Percentiles rank a stretch among this genome's conserved stretches.
Conservation (phyloP, 1,140 invertebrate genomes). For the Drosophila bocki region DNA sequence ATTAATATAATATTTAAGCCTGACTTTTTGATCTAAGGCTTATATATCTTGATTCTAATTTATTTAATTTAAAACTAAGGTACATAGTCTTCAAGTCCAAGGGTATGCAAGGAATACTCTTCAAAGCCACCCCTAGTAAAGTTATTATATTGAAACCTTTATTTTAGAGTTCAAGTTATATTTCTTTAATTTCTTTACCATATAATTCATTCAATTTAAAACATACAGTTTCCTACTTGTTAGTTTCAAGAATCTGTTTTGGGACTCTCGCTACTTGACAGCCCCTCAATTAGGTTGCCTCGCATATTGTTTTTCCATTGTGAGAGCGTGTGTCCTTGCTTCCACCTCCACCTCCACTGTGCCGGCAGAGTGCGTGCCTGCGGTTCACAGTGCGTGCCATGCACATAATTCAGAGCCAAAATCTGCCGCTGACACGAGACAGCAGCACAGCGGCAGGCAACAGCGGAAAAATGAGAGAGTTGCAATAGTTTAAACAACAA, state of each 20-base stretch:
- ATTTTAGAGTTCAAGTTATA: no score
- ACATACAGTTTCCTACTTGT: background rate
- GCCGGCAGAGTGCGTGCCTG: conserved; percentile 54
- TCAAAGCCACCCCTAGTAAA: no score
- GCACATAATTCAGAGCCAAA: conserved; percentile 70
- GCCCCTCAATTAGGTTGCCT: conserved; percentile 15
- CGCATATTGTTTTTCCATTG: conserved; percentile 29
- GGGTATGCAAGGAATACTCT: no score
- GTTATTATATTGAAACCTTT: no score
- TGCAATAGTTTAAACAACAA: conserved; percentile 72
- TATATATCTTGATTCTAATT: no score
- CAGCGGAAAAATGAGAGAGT: conserved; percentile 55
- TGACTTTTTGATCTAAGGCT: no score
- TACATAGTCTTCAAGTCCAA: no score
- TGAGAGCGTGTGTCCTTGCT: background rate
- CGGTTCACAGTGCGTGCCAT: conserved; percentile 62
- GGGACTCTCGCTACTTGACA: conserved; percentile 14
- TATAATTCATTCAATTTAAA: background rate
- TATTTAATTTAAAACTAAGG: no score
- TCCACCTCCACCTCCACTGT: background rate
- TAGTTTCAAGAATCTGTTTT: background rate
- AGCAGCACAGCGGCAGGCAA: conserved; percentile 32
- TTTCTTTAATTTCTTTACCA: background rate
- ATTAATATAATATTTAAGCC: no score
- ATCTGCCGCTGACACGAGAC: conserved; percentile 62